A percentile compares a stretch with the other conserved stretches of the same genome.
Conservation (phyloP, 1,140 invertebrate species). For the Lasioglossum baleicum region DNA sequence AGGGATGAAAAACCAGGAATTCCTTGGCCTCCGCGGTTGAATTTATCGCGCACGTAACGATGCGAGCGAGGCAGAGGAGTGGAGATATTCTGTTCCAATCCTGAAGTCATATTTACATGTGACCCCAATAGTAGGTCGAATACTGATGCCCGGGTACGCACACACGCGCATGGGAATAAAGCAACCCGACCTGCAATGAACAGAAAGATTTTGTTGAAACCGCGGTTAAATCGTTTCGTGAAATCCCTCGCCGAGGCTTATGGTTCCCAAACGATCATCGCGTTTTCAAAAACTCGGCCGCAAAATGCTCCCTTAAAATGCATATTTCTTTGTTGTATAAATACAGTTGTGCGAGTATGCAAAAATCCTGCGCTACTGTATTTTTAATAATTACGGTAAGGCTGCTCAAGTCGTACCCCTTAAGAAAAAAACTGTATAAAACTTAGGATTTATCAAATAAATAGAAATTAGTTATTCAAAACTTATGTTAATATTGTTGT, state of each 20-base stretch:
- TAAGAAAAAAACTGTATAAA: too few species aligned
- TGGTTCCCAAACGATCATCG: background rate
- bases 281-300: background rate
- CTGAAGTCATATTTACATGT: slow-evolving; percentile 32
- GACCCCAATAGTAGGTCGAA: slow-evolving; percentile 23
- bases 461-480: too few species aligned
- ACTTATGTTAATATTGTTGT: too few species aligned
- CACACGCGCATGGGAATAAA: slow-evolving; percentile 3
- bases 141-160: slow-evolving; percentile 5
- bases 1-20: background rate
- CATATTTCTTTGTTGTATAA: too few species aligned
- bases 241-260: background rate
- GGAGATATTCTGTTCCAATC: slow-evolving; percentile 24
- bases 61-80: background rate
- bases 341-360: too few species aligned
- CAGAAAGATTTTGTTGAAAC: slow-evolving; percentile 1
- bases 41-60: slow-evolving; percentile 15
- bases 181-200: background rate
- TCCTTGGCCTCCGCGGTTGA: background rate
- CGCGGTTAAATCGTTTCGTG: background rate
- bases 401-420: too few species aligned
- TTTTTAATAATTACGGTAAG: too few species aligned
- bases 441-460: too few species aligned
- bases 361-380: too few species aligned
- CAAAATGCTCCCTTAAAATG: too few species aligned